phyloP scores from a whole-genome alignment of 2,888 invertebrate species.

The Pheosia tremula region DNA sequence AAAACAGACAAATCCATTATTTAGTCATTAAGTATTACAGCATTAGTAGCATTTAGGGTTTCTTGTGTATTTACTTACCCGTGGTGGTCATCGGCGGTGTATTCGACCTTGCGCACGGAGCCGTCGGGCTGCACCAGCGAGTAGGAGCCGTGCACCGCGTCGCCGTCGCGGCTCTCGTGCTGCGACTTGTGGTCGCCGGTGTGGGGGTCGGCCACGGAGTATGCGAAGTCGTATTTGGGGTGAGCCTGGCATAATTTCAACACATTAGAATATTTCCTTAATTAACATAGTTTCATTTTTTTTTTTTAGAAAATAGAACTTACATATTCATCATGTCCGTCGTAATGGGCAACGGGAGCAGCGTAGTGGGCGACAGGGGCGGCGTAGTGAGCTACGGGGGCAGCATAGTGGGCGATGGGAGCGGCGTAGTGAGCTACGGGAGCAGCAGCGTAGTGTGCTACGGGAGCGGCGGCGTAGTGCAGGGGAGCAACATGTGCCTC shows the following conservation, averaged over 20 bases:
- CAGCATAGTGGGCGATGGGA: slow-evolving; percentile 25
- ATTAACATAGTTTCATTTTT: background rate
- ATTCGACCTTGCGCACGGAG: slow-evolving; percentile 82
- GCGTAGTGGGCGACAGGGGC: slow-evolving; percentile 19
- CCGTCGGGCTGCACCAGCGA: slow-evolving; percentile 82
- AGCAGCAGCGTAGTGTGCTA: slow-evolving; percentile 27
- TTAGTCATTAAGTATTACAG: background rate
- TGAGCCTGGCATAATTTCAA: slow-evolving; percentile 50
- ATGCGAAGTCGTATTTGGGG: slow-evolving; percentile 75
- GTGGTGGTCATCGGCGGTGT: slow-evolving; percentile 75
- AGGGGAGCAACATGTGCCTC: slow-evolving; percentile 17
- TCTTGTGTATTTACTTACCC: slow-evolving; percentile 61
- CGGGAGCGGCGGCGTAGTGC: slow-evolving; percentile 31
- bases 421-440: slow-evolving; percentile 19
- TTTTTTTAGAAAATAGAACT: slow-evolving; percentile 1
- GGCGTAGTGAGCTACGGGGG: slow-evolving; percentile 20
- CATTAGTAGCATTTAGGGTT: background rate
- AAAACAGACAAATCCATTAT: slow-evolving; percentile 26
- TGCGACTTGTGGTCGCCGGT: slow-evolving; percentile 84
- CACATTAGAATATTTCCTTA: background rate
- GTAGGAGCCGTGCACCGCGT: slow-evolving; percentile 85
- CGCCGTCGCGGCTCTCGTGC: slow-evolving; percentile 80
- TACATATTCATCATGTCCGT: slow-evolving; percentile 21
- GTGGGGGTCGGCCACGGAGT: slow-evolving; percentile 83
- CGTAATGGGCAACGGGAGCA: slow-evolving; percentile 20